Evolutionary conservation across 1,140 invertebrate species (phyloP), one percentile per base, ranked within the genome.

Genomic region (Drosophila neocordata): DNA sequence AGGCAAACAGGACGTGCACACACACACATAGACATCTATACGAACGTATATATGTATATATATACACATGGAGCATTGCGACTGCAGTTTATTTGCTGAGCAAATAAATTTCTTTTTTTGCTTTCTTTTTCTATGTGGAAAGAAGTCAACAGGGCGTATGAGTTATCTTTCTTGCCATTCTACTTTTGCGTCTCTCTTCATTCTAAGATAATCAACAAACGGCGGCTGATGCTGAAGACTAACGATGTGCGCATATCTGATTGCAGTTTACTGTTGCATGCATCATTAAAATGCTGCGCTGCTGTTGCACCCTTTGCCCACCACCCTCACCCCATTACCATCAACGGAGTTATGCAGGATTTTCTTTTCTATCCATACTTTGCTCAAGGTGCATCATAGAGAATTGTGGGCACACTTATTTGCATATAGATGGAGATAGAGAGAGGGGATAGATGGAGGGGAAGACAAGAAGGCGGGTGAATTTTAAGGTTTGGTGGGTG

Each of bases 201-300:
- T 88, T 83, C 83, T 87, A 89, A 87, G 83, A 87, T 87, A 87
- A 87, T 88, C 83, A 87, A 87, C 83, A 87, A 87, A 89, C 79
- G 83, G 75, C 83, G 83, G 83, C 79, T 88, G 83, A 87, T 87
- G 84, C 84, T 87, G 83, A 87, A 88, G 83, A 87, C 83, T 87
- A 87, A 87, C 83, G 83, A 88, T 88, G 84, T 88, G 83, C 83
- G 83, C 83, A 88, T 88, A 88, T 88, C 83, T 87, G 83, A 87
- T 88, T 87, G 83, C 83, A 87, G 82, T 87, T 87, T 87, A 87
- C 82, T 87, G 83, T 87, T 87, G 83, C 83, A 87, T 87, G 83
- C 83, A 87, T 87, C 83, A 87, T 87, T 87, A 87, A 87, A 87
- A 87, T 88, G 79, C 41, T 87, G 83, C 88, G 41, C 83, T 88